A percentile compares a stretch with the other conserved stretches of the same genome.
Evolutionary conservation across 2,113 vertebrate species (phyloP).

Genomic region (Callorhinus ursinus): DNA sequence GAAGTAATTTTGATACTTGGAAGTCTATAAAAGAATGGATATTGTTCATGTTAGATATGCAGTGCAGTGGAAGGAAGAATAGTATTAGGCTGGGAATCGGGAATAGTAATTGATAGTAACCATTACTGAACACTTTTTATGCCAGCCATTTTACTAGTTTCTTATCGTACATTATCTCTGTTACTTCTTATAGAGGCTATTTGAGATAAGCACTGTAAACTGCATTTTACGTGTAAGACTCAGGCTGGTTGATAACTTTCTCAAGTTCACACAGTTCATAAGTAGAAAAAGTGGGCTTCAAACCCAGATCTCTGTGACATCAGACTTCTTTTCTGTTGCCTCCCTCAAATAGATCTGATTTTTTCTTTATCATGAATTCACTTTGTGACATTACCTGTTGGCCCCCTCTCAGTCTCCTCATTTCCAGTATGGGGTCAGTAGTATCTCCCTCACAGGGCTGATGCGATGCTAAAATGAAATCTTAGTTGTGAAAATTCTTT

Average conservation of each 20-base stretch:
- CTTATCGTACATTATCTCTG: not conserved
- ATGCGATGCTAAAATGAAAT: not conserved
- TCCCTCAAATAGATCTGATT: not conserved
- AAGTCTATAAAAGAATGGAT: not conserved
- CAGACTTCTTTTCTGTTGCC: not conserved
- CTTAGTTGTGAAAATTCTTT: not conserved
- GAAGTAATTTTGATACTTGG: conserved; percentile 9
- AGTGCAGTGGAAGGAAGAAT: not conserved
- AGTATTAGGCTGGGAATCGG: not conserved
- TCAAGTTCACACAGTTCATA: not conserved
- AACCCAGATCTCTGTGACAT: not conserved
- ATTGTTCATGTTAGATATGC: not conserved
- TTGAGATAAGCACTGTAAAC: not conserved
- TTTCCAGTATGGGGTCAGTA: not conserved
- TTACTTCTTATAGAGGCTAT: not conserved
- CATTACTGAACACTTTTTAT: not conserved
- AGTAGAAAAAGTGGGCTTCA: not conserved
- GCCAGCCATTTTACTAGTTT: not conserved
- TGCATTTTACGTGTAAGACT: not conserved
- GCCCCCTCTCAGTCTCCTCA: not conserved
- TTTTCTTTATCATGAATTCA: not conserved
- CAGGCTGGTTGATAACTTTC: not conserved
- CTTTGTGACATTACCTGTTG: not conserved
- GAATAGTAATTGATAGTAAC: not conserved
- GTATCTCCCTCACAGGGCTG: not conserved